Conservation (phyloP, 2,797 vertebrate genomes). For the Podargus strigoides region DNA sequence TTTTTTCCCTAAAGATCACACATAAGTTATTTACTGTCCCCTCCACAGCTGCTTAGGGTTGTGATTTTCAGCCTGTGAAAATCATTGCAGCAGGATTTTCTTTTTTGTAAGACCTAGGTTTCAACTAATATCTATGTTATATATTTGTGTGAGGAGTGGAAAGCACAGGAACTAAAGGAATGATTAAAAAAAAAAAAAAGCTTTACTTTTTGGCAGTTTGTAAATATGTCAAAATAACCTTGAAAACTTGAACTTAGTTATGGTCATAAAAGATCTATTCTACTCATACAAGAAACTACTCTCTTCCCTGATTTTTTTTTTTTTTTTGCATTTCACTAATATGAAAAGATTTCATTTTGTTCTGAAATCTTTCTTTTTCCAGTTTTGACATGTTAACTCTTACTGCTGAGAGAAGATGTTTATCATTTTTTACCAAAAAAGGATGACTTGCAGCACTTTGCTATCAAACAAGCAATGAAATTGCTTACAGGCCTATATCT, state of each 20-base stretch:
- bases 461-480: not conserved
- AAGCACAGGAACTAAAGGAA: not conserved
- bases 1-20: not conserved
- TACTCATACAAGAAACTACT: not conserved
- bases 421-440: not conserved
- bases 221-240: not conserved
- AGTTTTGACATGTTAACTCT: not conserved
- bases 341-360: not conserved
- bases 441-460: not conserved
- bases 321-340: not conserved
- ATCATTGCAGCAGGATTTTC: not conserved
- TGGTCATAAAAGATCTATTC: not conserved
- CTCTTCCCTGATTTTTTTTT: not conserved
- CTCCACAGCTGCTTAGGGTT: not conserved
- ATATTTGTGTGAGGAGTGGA: not conserved
- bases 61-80: conserved; percentile 6
- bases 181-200: not conserved
- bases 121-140: not conserved
- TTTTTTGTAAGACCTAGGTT: not conserved
- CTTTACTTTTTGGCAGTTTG: not conserved
- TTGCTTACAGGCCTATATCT: not conserved
- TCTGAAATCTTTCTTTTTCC: not conserved
- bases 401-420: not conserved
- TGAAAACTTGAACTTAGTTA: not conserved
- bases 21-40: not conserved